phyloP scores from a whole-genome alignment of 2,797 vertebrate species.

The Bovichtus diacanthus region DNA sequence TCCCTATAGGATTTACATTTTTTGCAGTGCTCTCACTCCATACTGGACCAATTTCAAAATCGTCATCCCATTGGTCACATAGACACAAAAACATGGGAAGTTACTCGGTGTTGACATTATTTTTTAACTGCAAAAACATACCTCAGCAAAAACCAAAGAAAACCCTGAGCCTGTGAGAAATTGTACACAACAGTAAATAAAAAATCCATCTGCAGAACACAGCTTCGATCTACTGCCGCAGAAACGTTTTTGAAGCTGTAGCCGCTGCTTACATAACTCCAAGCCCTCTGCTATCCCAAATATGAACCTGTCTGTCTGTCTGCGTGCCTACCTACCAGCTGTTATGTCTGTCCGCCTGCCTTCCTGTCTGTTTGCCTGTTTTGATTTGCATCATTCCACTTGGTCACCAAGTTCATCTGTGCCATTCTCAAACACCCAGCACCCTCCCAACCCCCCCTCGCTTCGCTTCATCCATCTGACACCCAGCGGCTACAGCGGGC shows the following conservation, averaged over 20 bases:
- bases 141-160: constrained; percentile 30
- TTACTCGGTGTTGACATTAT: no score
- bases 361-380: constrained; percentile 69
- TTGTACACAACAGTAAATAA: constrained; percentile 9
- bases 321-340: constrained; percentile 61
- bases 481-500: constrained; percentile 66
- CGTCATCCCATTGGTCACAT: no score
- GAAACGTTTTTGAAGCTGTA: constrained; percentile 45
- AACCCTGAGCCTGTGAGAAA: constrained; percentile 26
- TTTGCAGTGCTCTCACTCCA: no score
- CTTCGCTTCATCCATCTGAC: constrained; percentile 63
- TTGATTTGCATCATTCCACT: constrained; percentile 75
- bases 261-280: constrained; percentile 62
- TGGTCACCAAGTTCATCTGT: constrained; percentile 76
- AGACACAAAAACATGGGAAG: no score
- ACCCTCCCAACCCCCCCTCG: constrained; percentile 36
- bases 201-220: constrained; percentile 33
- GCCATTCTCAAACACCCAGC: constrained; percentile 57
- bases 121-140: constrained; percentile 12
- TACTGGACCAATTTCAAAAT: no score
- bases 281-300: constrained; percentile 58
- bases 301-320: constrained; percentile 58
- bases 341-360: constrained; percentile 54
- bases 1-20: no score
- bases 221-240: constrained; percentile 46